Conservation (phyloP, 2,888 invertebrate species). For the Habrosyne pyritoides region DNA sequence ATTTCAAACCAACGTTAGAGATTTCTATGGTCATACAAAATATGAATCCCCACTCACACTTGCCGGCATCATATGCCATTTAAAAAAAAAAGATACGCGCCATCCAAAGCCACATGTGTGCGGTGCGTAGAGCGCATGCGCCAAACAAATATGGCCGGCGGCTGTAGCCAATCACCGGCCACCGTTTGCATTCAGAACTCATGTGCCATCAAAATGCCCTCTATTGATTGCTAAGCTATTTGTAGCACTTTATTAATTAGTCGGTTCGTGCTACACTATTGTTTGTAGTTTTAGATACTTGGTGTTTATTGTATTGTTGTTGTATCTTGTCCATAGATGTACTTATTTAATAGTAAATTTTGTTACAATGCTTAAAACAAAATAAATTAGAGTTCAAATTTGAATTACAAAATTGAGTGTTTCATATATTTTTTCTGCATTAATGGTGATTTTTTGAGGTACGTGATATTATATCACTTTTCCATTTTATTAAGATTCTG, state of each 20-base stretch:
- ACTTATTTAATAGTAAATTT: too few relatives aligned
- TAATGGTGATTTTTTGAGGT: too few relatives aligned
- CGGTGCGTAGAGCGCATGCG: constrained; percentile 67
- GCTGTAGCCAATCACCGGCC: constrained; percentile 63
- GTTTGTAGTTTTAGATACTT: background rate
- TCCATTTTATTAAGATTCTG: too few relatives aligned
- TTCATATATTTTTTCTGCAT: too few relatives aligned
- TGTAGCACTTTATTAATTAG: constrained; percentile 55
- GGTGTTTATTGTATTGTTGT: background rate
- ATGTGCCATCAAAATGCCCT: constrained; percentile 60
- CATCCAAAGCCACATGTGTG: constrained; percentile 62
- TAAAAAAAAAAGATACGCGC: constrained; percentile 41
- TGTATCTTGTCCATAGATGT: too few relatives aligned
- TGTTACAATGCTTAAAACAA: too few relatives aligned
- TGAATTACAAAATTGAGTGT: too few relatives aligned
- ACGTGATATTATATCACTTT: too few relatives aligned
- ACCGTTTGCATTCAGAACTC: constrained; percentile 49
- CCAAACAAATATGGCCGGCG: constrained; percentile 77
- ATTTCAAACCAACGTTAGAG: background rate
- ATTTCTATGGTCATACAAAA: constrained; percentile 14
- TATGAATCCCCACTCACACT: constrained; percentile 18
- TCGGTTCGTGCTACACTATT: background rate
- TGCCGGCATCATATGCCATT: constrained; percentile 27
- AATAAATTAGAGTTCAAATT: too few relatives aligned
- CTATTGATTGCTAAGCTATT: constrained; percentile 66